These are phyloP conservation scores for Onychostoma macrolepis DNA, from an alignment of 2,113 vertebrate species.

Conservation along the genomic window DNA sequence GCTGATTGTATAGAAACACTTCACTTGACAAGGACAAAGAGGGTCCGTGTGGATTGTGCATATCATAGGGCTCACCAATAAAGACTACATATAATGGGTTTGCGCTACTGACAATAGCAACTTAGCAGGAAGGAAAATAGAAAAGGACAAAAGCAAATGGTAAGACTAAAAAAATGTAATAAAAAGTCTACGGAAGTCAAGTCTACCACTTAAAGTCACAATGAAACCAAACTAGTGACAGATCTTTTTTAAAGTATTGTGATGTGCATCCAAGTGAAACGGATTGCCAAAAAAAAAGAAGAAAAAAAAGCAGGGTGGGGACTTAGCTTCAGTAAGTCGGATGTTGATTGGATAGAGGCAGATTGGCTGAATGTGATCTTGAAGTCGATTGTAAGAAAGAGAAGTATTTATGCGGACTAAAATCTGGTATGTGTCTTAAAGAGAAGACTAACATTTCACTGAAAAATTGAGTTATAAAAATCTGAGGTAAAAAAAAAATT, in stretches of 20 bases:
- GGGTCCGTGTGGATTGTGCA: not conserved
- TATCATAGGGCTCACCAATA: not conserved
- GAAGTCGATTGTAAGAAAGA: not conserved
- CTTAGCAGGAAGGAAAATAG: not conserved
- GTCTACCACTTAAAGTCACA: not conserved
- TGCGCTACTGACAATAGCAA: not conserved
- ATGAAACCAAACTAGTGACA: not conserved
- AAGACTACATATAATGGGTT: not conserved
- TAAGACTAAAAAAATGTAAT: not conserved
- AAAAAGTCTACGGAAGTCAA: not conserved
- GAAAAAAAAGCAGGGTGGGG: not conserved
- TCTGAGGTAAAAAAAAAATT: not conserved
- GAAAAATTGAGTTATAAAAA: not conserved
- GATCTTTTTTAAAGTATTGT: not conserved
- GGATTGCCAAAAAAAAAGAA: not conserved
- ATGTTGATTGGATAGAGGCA: not conserved
- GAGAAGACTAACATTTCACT: not conserved
- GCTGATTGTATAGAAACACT: conserved; percentile 17
- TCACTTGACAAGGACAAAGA: conserved; percentile 28
- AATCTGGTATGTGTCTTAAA: not conserved
- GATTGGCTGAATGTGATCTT: not conserved
- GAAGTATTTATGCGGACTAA: not conserved
- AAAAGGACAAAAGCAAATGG: not conserved
- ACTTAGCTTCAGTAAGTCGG: not conserved
- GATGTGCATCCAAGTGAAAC: not conserved